Percentiles rank a stretch among this genome's conserved stretches.
Conservation (phyloP, 37 sponge, comb jelly and placozoan genomes). For the Geodia barretti region DNA sequence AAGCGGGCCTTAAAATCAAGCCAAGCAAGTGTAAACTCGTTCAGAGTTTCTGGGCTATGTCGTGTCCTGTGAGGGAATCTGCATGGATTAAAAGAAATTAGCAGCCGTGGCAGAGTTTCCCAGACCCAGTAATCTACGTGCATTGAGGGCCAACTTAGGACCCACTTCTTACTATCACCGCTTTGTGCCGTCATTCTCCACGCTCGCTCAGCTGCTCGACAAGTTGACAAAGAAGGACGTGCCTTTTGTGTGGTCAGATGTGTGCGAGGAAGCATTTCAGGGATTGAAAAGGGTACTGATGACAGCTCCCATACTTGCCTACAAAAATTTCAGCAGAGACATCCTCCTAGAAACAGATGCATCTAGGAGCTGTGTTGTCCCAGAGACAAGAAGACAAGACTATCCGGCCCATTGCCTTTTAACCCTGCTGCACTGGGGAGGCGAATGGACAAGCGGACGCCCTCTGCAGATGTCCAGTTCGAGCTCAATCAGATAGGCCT, state of each 20-base stretch:
- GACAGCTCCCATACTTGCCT: constrained; percentile 5
- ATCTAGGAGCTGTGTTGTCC: constrained; percentile 13
- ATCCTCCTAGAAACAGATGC: constrained; percentile 35
- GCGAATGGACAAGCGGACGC: too few species aligned
- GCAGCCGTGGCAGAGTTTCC: constrained; percentile 5
- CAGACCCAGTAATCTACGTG: neutral
- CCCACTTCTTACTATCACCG: constrained; percentile 14
- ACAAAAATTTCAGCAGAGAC: constrained; percentile 3
- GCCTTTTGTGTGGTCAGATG: neutral
- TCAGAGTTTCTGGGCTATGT: constrained; percentile 28
- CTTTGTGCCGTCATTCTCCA: constrained; percentile 26
- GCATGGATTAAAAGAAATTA: constrained; percentile 17
- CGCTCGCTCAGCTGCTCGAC: constrained; percentile 39
- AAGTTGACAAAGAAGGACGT: constrained; percentile 15
- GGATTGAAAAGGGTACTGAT: neutral
- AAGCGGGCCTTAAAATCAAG: constrained; percentile 35
- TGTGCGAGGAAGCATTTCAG: constrained; percentile 6
- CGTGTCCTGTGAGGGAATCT: constrained; percentile 9
- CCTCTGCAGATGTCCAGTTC: constrained; percentile 16
- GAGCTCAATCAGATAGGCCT: neutral
- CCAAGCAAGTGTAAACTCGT: constrained; percentile 37
- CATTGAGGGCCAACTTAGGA: constrained; percentile 27
- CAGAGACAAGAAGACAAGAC: neutral
- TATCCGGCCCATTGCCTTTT: neutral
- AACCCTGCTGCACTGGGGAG: too few species aligned